Conservation (phyloP, 2,113 vertebrate genomes). For the Otus sunia region DNA sequence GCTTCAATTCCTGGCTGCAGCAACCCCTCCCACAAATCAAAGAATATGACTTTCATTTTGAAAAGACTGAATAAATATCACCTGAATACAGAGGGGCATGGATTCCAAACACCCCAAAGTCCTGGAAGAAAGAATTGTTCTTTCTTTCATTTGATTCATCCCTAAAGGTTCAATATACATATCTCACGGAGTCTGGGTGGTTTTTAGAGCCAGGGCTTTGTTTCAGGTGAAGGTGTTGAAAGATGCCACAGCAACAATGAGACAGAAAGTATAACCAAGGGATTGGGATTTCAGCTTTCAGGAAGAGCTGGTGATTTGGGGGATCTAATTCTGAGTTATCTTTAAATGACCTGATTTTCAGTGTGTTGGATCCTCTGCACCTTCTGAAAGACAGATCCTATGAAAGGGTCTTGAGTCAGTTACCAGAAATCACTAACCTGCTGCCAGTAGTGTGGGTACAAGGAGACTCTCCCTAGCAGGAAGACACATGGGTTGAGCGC, state of each 20-base stretch:
- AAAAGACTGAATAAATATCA: slow-evolving; percentile 44
- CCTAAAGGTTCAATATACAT: neutral
- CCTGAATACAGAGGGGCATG: neutral
- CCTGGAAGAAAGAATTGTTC: slow-evolving; percentile 7
- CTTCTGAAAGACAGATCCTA: neutral
- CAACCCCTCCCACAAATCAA: slow-evolving; percentile 46
- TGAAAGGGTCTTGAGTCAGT: neutral
- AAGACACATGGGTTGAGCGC: neutral
- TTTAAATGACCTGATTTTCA: neutral
- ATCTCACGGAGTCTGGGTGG: neutral
- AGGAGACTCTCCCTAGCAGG: neutral
- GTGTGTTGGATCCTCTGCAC: neutral
- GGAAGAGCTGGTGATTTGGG: neutral
- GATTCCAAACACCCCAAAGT: neutral
- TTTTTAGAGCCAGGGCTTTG: slow-evolving; percentile 14
- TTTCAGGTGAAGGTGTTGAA: neutral
- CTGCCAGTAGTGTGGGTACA: rapidly evolving
- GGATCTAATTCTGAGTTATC: neutral
- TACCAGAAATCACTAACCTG: neutral
- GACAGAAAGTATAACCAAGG: neutral
- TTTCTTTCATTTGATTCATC: slow-evolving; percentile 40
- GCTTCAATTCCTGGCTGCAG: neutral
- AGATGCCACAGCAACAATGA: neutral
- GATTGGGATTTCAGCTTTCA: neutral
- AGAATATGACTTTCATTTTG: neutral